Percentiles rank a stretch among this genome's conserved stretches.
phyloP scores from a whole-genome alignment of 2,888 invertebrate species.

The Nymphalis polychloros region DNA sequence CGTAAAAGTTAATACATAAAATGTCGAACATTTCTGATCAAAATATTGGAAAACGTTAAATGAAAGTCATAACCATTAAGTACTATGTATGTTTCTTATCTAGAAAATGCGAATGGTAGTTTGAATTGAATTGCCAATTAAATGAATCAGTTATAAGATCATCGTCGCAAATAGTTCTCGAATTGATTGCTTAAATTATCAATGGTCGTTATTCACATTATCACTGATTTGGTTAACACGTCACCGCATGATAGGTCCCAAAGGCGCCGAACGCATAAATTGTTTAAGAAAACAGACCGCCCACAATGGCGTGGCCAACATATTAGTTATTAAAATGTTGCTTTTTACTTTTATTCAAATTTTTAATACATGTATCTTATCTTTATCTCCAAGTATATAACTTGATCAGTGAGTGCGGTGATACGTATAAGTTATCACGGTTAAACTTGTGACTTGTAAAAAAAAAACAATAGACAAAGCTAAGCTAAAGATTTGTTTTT shows the following conservation, averaged over 20 bases:
- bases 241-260: conserved; percentile 50
- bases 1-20: not conserved
- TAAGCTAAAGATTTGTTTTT: too few species aligned
- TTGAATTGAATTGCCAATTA: conserved; percentile 59
- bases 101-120: conserved; percentile 37
- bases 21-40: not conserved
- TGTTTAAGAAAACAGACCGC: conserved; percentile 71
- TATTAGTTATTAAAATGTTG: conserved; percentile 49
- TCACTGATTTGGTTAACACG: conserved; percentile 68
- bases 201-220: conserved; percentile 63
- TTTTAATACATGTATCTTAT: too few species aligned
- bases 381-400: too few species aligned
- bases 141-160: conserved; percentile 60
- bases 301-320: conserved; percentile 51
- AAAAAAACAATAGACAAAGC: too few species aligned
- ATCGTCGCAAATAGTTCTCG: conserved; percentile 64
- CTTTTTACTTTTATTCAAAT: conserved; percentile 15
- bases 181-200: conserved; percentile 61
- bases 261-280: conserved; percentile 73
- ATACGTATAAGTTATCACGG: too few species aligned
- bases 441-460: too few species aligned
- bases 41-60: conserved; percentile 24
- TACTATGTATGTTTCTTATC: conserved; percentile 35
- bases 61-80: conserved; percentile 30
- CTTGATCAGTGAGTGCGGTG: too few species aligned